Evolutionary conservation across 2,113 vertebrate species (phyloP), one percentile per base, ranked within the genome.

Genomic region (Trichomycterus rosablanca): DNA sequence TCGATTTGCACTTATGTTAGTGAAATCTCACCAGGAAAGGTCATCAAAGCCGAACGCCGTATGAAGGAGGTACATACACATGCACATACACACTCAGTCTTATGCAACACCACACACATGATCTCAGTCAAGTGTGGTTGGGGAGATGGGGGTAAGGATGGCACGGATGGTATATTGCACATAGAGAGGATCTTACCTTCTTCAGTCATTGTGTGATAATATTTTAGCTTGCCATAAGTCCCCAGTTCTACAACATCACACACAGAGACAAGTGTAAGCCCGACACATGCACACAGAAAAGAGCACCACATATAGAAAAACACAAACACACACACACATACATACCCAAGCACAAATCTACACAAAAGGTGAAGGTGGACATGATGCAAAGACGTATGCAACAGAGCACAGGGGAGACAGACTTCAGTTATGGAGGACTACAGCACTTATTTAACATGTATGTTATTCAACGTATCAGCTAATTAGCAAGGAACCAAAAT

Each of bases 21-120:
- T 83, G 85, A 89, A 89, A 83, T 88, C 89, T 87, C 81, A 73
- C 81, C 79, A 78, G 60, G 70, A 80, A 60, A 81, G 72, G 72
- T 60, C 51, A 64, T 75, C 49, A 39, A 77, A 78, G 26, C 61
- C 34, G 69, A 78, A 76, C 70, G 34, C 34, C 66, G 75, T 63
- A 58, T 71, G 53, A 77, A 80, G n/a, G 20, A 26, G 9, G 35
- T 54, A 20, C 48, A 43, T 59, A 35, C 7, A 8, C 50, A 32
- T 32, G 51, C 45, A 67, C 23, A 30, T 15, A 50, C 24, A 16
- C 28, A 46, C 16, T 30, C 14, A 55, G 1, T 19, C 32, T 49
- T 30, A 37, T 7, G 20, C 32, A n/a, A 50, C 34, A 51, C 34
- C 10, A 50, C 12, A 37, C 57, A 59, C 26, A 49, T 39, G 49